Evolutionary conservation across 2,888 invertebrate species (phyloP).

Genomic region (Cryptocephalus moraei): DNA sequence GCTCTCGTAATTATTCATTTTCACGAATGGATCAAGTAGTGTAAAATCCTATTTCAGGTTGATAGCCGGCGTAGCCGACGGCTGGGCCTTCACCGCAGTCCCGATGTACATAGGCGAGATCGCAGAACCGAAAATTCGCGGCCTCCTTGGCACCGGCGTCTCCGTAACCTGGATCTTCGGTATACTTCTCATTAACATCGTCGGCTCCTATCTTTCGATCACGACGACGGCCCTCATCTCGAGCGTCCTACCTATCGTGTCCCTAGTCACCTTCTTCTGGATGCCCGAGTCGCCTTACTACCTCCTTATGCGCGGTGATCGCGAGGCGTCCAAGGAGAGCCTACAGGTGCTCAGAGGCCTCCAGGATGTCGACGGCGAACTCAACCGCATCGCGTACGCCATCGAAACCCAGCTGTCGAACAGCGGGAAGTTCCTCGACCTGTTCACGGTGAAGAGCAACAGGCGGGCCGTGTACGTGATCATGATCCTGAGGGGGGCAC

Average conservation of each 20-base stretch:
- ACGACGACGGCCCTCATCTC: constrained; percentile 40
- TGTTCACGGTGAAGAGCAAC: constrained; percentile 47
- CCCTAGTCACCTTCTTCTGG: constrained; percentile 39
- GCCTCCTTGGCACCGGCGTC: constrained; percentile 47
- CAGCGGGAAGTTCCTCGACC: constrained; percentile 44
- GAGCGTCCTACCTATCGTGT: constrained; percentile 37
- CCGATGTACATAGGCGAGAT: constrained; percentile 55
- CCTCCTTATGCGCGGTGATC: constrained; percentile 35
- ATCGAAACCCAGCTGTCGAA: constrained; percentile 38
- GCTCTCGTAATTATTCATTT: too few species aligned
- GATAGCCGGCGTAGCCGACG: constrained; percentile 52
- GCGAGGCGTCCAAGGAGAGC: constrained; percentile 39
- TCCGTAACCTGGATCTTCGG: constrained; percentile 44
- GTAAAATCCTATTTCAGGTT: constrained; percentile 30
- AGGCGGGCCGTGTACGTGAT: constrained; percentile 54
- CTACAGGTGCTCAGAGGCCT: constrained; percentile 42
- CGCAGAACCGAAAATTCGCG: constrained; percentile 45
- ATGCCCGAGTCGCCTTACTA: constrained; percentile 53
- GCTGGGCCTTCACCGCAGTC: constrained; percentile 35
- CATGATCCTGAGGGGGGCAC: constrained; percentile 45
- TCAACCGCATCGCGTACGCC: constrained; percentile 26
- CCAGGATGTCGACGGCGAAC: constrained; percentile 39
- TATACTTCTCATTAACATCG: constrained; percentile 43
- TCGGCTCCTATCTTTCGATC: constrained; percentile 41
- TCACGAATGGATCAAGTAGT: too few species aligned